Conservation (phyloP, 2,113 vertebrate genomes). For the Gopherus flavomarginatus region DNA sequence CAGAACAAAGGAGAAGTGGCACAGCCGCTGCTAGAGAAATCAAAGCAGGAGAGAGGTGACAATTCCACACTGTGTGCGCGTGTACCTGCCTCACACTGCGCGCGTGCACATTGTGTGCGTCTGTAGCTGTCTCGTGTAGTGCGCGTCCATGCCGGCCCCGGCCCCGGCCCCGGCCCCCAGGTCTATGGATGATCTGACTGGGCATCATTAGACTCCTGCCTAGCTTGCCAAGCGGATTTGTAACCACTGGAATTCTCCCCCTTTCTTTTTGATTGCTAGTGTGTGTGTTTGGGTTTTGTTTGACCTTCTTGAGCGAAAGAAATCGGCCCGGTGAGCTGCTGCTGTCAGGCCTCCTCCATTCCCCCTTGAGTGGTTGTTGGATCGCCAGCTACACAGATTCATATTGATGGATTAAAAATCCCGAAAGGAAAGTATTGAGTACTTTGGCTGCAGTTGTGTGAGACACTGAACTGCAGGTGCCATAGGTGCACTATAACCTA, state of each 20-base stretch:
- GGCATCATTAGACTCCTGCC: not conserved
- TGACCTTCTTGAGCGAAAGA: not conserved
- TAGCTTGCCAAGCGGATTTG: not conserved
- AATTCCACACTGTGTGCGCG: too few relatives aligned
- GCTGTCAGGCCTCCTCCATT: not conserved
- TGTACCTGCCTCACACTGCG: not conserved
- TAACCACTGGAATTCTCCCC: not conserved
- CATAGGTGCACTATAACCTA: too few relatives aligned
- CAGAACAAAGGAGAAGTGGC: not conserved
- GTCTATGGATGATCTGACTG: not conserved
- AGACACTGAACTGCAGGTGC: not conserved
- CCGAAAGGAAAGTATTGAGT: not conserved
- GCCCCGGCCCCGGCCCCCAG: not conserved
- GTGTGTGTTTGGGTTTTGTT: too few relatives aligned
- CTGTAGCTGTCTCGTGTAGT: too few relatives aligned
- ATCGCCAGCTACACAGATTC: not conserved
- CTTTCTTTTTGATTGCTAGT: not conserved
- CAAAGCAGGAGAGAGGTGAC: not conserved
- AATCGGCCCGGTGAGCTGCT: not conserved
- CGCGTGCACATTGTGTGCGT: not conserved
- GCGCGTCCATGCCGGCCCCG: not conserved
- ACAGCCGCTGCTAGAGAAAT: not conserved
- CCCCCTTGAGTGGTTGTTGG: too few relatives aligned
- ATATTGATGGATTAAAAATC: not conserved
- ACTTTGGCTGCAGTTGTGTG: not conserved